Conservation (phyloP, 2,113 vertebrate genomes). For the Hemichromis elongatus region DNA sequence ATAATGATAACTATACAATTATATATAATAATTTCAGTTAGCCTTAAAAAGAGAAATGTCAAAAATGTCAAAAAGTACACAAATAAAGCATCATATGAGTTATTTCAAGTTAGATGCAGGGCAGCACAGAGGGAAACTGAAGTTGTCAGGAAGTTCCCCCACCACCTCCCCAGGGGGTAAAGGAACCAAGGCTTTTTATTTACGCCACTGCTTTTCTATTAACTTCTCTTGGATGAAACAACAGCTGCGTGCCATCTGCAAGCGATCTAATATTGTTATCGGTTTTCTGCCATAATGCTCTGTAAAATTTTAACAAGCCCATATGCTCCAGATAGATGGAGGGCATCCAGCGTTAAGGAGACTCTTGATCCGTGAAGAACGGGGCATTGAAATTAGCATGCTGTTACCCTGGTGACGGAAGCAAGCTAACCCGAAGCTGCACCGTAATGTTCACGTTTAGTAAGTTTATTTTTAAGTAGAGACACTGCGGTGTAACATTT, state of each 20-base stretch:
- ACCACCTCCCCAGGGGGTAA: too few relatives aligned
- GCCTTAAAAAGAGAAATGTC: too few relatives aligned
- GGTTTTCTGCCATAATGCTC: not conserved
- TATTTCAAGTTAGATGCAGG: not conserved
- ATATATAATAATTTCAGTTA: too few relatives aligned
- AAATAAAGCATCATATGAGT: not conserved
- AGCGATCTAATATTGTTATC: not conserved
- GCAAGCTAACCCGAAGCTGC: not conserved
- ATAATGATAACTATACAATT: too few relatives aligned
- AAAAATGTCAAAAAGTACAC: not conserved
- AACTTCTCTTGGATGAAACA: not conserved
- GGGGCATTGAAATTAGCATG: not conserved
- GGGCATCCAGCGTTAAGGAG: not conserved
- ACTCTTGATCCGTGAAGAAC: conserved; percentile 14
- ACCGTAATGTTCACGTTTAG: not conserved
- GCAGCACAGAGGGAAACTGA: too few relatives aligned
- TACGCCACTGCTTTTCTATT: not conserved
- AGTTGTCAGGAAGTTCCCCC: not conserved
- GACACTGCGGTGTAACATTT: not conserved
- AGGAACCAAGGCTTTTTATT: not conserved
- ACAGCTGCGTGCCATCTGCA: not conserved
- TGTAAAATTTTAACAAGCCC: conserved; percentile 1
- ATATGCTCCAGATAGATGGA: not conserved
- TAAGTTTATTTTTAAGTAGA: conserved; percentile 9
- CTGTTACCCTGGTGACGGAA: conserved; percentile 45